A percentile compares a stretch with the other conserved stretches of the same genome.
phyloP scores from a whole-genome alignment of 2,888 invertebrate species.

The Drosophila rubida region DNA sequence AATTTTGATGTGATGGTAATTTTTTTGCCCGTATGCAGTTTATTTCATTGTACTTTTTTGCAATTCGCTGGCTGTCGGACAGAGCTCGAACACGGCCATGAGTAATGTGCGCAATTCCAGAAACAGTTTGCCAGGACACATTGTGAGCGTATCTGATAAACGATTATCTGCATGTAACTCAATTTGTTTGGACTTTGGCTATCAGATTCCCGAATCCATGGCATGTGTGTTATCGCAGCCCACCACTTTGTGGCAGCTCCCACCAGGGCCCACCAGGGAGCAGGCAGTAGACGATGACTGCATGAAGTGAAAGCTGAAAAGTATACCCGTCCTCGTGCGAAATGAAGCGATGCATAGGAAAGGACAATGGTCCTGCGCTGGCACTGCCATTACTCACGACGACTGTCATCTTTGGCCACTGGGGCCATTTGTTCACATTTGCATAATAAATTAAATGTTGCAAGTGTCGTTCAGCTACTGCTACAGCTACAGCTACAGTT shows the following conservation, averaged over 20 bases:
- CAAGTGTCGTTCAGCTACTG: conserved; percentile 71
- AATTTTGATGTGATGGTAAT: neutral
- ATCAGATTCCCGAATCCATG: conserved; percentile 53
- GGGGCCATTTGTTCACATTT: conserved; percentile 78
- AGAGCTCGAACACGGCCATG: conserved; percentile 4
- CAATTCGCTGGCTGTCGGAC: neutral
- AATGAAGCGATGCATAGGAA: conserved; percentile 27
- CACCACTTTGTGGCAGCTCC: conserved; percentile 25
- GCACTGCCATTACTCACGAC: conserved; percentile 67
- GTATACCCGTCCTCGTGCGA: conserved; percentile 25
- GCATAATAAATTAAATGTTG: conserved; percentile 81
- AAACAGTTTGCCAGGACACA: conserved; percentile 20
- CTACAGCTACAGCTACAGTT: conserved; percentile 47
- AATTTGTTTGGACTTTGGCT: conserved; percentile 63
- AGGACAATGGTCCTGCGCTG: conserved; percentile 59
- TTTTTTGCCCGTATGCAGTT: neutral
- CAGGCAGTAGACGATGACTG: conserved; percentile 27
- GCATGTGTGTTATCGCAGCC: conserved; percentile 33
- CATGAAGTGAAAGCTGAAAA: conserved; percentile 37
- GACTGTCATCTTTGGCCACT: conserved; percentile 75
- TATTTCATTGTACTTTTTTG: neutral
- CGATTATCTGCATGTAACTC: conserved; percentile 77
- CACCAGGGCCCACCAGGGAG: conserved; percentile 20
- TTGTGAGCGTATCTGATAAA: conserved; percentile 62
- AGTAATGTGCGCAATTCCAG: conserved; percentile 7